phyloP scores from a whole-genome alignment of 2,888 invertebrate species.

The Acanthosepion lycidas region DNA sequence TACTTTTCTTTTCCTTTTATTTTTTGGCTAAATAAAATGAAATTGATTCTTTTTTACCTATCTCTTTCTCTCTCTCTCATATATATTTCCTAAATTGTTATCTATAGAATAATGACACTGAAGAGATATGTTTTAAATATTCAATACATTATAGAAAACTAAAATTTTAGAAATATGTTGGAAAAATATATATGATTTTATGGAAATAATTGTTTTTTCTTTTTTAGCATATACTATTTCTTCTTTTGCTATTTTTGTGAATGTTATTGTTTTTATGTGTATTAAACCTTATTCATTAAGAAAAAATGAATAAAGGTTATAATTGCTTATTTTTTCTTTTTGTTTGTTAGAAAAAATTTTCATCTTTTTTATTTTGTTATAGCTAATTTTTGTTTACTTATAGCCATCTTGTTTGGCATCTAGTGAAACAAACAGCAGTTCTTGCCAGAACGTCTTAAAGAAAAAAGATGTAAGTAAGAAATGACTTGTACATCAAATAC shows the following conservation, averaged over 20 bases:
- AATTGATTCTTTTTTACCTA: no score
- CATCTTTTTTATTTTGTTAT: not conserved
- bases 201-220: not conserved
- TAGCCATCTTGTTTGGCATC: slow-evolving; percentile 45
- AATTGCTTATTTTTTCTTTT: no score
- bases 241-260: not conserved
- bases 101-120: not conserved
- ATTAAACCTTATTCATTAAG: no score
- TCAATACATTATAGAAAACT: not conserved
- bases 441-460: slow-evolving; percentile 40
- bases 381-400: slow-evolving; percentile 43
- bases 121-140: not conserved
- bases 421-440: slow-evolving; percentile 45
- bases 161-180: not conserved
- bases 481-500: slow-evolving; percentile 39
- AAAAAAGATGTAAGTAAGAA: slow-evolving; percentile 45
- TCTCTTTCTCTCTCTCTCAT: no score
- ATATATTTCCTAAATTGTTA: no score
- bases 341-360: not conserved
- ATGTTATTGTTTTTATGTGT: no score
- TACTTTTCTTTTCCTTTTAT: not conserved
- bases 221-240: not conserved
- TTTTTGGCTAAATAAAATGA: not conserved
- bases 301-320: no score
- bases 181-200: not conserved